Percentiles rank a stretch among this genome's conserved stretches.
phyloP scores from a whole-genome alignment of 2,888 invertebrate species.

The Heteromyza rotundicornis region DNA sequence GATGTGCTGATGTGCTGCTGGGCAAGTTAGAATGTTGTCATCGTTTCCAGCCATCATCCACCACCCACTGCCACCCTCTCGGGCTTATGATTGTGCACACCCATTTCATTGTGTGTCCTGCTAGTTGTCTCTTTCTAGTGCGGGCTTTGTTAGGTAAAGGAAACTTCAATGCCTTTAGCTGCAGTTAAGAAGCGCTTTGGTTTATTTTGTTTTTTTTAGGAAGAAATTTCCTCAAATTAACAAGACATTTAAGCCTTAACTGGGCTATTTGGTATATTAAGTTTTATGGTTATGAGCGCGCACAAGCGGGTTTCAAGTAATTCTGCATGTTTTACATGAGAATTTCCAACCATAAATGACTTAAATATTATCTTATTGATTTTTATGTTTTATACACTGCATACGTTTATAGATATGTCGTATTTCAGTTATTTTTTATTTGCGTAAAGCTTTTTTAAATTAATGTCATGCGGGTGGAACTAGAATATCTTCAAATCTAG shows the following conservation, averaged over 20 bases:
- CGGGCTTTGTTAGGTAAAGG: conserved; percentile 6
- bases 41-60: neutral
- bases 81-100: neutral
- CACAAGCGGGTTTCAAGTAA: too few relatives aligned
- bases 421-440: too few relatives aligned
- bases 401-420: too few relatives aligned
- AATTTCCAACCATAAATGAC: conserved; percentile 31
- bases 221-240: conserved; percentile 23
- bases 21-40: neutral
- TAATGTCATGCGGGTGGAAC: too few relatives aligned
- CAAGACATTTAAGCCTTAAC: conserved; percentile 22
- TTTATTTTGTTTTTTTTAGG: too few relatives aligned
- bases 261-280: conserved; percentile 10
- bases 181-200: conserved; percentile 15
- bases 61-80: neutral
- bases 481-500: too few relatives aligned
- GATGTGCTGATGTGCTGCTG: neutral
- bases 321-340: conserved; percentile 18
- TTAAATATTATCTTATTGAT: too few relatives aligned
- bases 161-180: conserved; percentile 14
- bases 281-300: neutral
- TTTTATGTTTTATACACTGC: too few relatives aligned
- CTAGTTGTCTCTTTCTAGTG: conserved; percentile 13
- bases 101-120: neutral
- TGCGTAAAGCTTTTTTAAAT: too few relatives aligned